Conservation (phyloP, 2,888 invertebrate species). For the Agriopis marginaria region DNA sequence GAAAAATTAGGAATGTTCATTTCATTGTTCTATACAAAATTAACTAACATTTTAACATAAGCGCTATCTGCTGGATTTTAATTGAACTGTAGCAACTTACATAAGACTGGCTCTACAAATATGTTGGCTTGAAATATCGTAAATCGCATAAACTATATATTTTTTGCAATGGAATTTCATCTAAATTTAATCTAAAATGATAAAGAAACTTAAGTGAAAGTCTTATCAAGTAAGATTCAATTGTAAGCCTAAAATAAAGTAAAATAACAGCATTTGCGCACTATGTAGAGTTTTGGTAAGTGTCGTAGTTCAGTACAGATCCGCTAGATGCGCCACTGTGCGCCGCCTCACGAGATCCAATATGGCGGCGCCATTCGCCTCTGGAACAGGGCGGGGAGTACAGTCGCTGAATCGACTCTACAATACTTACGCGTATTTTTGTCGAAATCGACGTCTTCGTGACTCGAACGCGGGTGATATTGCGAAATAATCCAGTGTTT, state of each 20-base stretch:
- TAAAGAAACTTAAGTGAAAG: neutral
- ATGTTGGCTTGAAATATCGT: neutral
- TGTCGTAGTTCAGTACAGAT: conserved; percentile 57
- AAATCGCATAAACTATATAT: neutral
- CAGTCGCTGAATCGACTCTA: conserved; percentile 82
- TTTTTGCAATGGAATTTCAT: too few species aligned
- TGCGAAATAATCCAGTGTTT: conserved; percentile 80
- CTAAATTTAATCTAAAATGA: neutral
- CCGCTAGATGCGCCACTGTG: conserved; percentile 76
- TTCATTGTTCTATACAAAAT: conserved; percentile 25
- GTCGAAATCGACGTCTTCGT: conserved; percentile 80
- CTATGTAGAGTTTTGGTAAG: conserved; percentile 34
- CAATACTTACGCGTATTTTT: conserved; percentile 83
- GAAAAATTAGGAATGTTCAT: conserved; percentile 26
- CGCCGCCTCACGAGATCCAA: conserved; percentile 74
- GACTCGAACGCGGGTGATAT: conserved; percentile 83
- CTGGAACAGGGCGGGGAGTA: conserved; percentile 85
- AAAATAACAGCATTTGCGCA: conserved; percentile 12
- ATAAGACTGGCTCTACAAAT: neutral
- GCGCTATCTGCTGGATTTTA: conserved; percentile 59
- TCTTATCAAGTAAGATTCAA: neutral
- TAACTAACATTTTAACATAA: conserved; percentile 36
- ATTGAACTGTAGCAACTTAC: conserved; percentile 39
- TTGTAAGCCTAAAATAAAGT: neutral
- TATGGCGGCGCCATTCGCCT: conserved; percentile 85